A percentile compares a stretch with the other conserved stretches of the same genome.
These are phyloP conservation scores for Xyrichtys novacula DNA, from an alignment of 2,797 vertebrate genomes.

Conservation along the genomic window DNA sequence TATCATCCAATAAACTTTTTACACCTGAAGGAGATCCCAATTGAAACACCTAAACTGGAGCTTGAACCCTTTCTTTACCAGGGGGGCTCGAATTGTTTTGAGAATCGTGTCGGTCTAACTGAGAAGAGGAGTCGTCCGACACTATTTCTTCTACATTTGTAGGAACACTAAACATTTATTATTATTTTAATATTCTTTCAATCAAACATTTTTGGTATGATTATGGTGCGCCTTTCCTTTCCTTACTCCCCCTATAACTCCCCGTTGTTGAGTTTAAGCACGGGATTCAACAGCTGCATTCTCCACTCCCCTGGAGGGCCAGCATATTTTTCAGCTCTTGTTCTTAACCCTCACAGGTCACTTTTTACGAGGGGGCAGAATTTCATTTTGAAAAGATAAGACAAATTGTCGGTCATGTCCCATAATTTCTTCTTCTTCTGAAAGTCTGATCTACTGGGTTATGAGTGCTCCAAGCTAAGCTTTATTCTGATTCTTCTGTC, in stretches of 20 bases:
- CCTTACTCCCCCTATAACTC: too few species aligned
- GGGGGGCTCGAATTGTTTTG: too few species aligned
- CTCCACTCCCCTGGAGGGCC: not conserved
- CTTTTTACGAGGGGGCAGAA: not conserved
- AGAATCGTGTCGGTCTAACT: too few species aligned
- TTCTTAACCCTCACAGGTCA: not conserved
- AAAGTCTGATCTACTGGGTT: slow-evolving; percentile 7
- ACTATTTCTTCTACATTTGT: too few species aligned
- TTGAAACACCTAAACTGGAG: too few species aligned
- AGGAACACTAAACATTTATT: too few species aligned
- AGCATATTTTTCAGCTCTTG: not conserved
- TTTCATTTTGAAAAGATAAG: slow-evolving; percentile 28
- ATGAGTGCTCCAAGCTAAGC: slow-evolving; percentile 13
- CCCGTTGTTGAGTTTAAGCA: not conserved
- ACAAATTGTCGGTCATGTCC: not conserved
- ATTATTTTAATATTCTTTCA: too few species aligned
- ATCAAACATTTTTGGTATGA: not conserved
- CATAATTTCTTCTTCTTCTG: slow-evolving; percentile 10
- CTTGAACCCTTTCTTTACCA: too few species aligned
- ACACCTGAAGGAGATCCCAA: too few species aligned
- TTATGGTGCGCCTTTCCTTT: too few species aligned
- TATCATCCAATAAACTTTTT: too few species aligned
- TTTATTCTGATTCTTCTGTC: slow-evolving; percentile 11
- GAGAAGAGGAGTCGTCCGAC: too few species aligned
- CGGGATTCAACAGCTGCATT: not conserved